Evolutionary conservation across 2,888 invertebrate species (phyloP), one percentile per base, ranked within the genome.

Genomic region (Temnothorax unifasciatus): DNA sequence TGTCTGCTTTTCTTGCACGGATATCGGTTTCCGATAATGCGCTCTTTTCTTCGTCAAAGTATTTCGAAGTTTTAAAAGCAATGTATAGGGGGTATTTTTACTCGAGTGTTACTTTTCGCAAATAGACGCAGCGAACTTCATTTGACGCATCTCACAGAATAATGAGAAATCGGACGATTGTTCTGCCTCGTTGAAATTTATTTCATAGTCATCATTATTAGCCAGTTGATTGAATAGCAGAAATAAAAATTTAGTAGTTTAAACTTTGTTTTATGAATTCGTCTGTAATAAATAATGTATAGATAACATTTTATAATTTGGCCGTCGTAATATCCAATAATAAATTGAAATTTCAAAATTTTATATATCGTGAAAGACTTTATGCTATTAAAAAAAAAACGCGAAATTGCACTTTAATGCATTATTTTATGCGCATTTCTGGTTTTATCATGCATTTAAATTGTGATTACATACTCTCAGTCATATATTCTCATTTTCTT

Each of bases 11-110:
- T 59, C 59, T 81, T 81, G 47, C 38, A 38, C 59, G 34, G 79
- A 81, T 81, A 81, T 81, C 79, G 79, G 59, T 81, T 81, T 71
- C 59, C 79, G 38, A 81, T 81, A 81, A 81, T 71, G 71, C 71
- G 59, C 71, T 61, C 79, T 71, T 66, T 71, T 59, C 71, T 69
- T 81, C 59, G 47, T 81, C 69, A 81, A 81, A 81, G 71, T 81
- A 71, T 81, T 71, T 59, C 47, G 5, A 71, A 81, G 54, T 59
- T 69, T 71, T 61, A 71, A 81, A 81, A 81, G 79, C 71, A 71
- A 81, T 50, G 71, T 71, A 69, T 59, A 21, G 38, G 25, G 21
- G 59, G 18, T 69, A 79, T 71, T 81, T 79, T 69, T 59, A n/a
- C 25, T 59, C 3, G 25, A 69, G 59, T 47, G 69, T 81, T 71